Conservation (phyloP, 1,140 invertebrate genomes). For the Cyclina sinensis region DNA sequence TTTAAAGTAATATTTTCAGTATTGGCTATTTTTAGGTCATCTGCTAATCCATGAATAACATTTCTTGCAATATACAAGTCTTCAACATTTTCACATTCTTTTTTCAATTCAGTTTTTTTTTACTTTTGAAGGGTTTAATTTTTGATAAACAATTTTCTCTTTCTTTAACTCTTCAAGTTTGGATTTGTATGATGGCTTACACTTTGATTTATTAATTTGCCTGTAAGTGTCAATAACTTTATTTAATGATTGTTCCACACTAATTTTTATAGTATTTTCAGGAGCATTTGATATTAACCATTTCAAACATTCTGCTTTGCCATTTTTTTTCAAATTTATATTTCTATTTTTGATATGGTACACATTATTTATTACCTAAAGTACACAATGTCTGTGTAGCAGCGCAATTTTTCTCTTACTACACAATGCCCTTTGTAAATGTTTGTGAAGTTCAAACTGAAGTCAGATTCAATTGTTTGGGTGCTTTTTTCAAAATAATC, state of each 20-base stretch:
- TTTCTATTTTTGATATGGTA: neutral
- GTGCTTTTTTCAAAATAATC: neutral
- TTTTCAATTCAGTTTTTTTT: neutral
- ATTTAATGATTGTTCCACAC: neutral
- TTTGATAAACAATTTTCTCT: neutral
- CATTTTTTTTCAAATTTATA: neutral
- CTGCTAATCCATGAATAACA: constrained; percentile 18
- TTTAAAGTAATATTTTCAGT: neutral
- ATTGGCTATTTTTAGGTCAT: neutral
- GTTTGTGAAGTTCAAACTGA: neutral
- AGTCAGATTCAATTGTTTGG: neutral
- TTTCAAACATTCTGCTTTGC: neutral
- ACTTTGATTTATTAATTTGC: constrained; percentile 3
- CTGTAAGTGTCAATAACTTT: neutral
- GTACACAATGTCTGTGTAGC: neutral
- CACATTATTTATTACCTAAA: neutral
- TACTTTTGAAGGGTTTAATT: neutral
- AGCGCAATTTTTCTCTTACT: neutral
- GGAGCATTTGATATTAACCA: neutral
- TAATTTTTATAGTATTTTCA: neutral
- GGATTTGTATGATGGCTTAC: neutral
- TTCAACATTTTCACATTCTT: neutral
- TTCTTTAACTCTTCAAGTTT: constrained; percentile 11
- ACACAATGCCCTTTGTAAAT: neutral
- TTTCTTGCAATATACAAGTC: constrained; percentile 9